Percentiles rank a stretch among this genome's conserved stretches.
Conservation (phyloP, 2,888 invertebrate species). For the Drosophila siamana region DNA sequence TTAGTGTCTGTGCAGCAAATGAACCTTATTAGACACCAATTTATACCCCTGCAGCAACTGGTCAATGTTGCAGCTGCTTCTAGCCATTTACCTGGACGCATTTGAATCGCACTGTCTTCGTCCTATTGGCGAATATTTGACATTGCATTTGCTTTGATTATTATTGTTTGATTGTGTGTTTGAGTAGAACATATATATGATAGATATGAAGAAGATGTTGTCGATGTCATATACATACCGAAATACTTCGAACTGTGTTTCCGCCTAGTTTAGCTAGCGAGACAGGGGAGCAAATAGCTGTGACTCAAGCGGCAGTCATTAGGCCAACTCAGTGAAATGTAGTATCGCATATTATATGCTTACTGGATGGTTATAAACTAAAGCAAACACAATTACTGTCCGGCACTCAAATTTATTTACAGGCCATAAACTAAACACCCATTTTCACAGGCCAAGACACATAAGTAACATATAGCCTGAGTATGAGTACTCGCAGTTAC, state of each 20-base stretch:
- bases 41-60: constrained; percentile 41
- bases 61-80: constrained; percentile 15
- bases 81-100: background rate
- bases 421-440: constrained; percentile 55
- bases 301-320: constrained; percentile 18
- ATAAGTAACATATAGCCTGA: background rate
- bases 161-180: constrained; percentile 4
- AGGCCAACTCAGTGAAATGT: constrained; percentile 17
- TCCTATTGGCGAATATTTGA: background rate
- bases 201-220: background rate
- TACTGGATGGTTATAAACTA: constrained; percentile 38
- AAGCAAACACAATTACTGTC: constrained; percentile 58
- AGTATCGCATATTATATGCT: constrained; percentile 31
- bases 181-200: background rate
- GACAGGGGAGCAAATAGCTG: constrained; percentile 9
- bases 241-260: background rate
- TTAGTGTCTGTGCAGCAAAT: constrained; percentile 59
- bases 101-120: constrained; percentile 2
- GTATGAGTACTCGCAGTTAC: constrained; percentile 1
- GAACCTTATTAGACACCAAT: constrained; percentile 69
- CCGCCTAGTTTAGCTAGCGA: background rate
- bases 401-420: constrained; percentile 60
- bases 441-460: constrained; percentile 25
- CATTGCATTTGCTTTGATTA: background rate
- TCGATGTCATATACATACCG: background rate